A percentile compares a stretch with the other conserved stretches of the same genome.
These are phyloP conservation scores for Agriopis marginaria DNA, from an alignment of 2,888 invertebrate species.

Conservation along the genomic window DNA sequence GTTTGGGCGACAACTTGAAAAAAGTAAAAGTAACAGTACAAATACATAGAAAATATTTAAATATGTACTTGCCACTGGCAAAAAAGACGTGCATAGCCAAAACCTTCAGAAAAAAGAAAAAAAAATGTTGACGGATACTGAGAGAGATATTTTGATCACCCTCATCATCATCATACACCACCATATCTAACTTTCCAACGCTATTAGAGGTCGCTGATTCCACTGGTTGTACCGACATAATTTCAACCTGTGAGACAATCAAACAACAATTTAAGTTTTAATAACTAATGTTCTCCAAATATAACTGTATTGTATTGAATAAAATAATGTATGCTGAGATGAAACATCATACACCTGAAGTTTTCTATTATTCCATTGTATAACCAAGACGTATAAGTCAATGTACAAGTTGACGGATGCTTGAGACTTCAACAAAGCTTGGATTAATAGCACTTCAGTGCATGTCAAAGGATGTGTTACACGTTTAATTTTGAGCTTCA, in stretches of 20 bases:
- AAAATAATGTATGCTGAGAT: conserved; percentile 1
- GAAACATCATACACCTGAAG: background rate
- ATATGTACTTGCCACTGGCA: too few relatives aligned
- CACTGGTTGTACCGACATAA: too few relatives aligned
- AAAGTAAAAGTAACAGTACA: too few relatives aligned
- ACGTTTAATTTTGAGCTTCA: conserved; percentile 8
- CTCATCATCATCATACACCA: too few relatives aligned
- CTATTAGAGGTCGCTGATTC: too few relatives aligned
- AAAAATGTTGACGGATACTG: too few relatives aligned
- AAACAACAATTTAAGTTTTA: background rate
- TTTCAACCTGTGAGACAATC: background rate
- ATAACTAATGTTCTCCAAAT: background rate
- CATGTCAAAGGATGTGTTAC: conserved; percentile 18
- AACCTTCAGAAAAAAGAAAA: too few relatives aligned
- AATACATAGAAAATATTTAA: too few relatives aligned
- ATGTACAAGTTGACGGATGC: background rate
- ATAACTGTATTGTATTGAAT: background rate
- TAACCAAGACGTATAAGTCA: background rate
- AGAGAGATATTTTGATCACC: too few relatives aligned
- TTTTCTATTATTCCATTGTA: background rate
- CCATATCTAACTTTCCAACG: too few relatives aligned
- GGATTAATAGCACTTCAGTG: conserved; percentile 17
- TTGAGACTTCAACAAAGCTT: conserved; percentile 13
- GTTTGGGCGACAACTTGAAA: too few relatives aligned
- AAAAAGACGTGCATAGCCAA: too few relatives aligned